phyloP scores from a whole-genome alignment of 2,797 vertebrate genomes.

The Podarcis lilfordi region DNA sequence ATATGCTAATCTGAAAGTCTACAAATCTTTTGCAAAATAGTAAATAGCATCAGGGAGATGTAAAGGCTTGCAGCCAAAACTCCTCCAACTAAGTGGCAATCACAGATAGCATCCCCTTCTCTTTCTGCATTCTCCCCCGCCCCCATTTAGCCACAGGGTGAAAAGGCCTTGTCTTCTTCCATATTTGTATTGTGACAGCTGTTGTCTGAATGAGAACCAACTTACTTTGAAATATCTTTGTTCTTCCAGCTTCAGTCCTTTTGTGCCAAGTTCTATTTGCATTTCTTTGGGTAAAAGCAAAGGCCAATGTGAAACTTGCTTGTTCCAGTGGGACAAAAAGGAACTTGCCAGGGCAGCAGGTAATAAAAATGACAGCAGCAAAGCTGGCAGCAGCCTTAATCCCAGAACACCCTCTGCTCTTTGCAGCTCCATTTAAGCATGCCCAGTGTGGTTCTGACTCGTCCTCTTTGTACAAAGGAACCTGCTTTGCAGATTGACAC shows the following conservation, averaged over 20 bases:
- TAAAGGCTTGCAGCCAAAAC: neutral
- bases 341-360: neutral
- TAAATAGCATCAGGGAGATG: neutral
- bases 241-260: accelerated
- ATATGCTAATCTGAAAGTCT: neutral
- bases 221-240: neutral
- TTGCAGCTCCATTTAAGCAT: neutral
- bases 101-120: neutral
- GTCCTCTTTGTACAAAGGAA: neutral
- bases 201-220: neutral
- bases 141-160: neutral
- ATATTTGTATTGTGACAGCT: neutral
- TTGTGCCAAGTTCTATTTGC: neutral
- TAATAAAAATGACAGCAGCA: too few species aligned
- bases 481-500: neutral
- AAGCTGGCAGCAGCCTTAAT: neutral
- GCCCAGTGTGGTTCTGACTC: neutral
- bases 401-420: neutral
- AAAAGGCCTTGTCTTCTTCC: neutral
- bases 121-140: neutral
- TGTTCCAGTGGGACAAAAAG: neutral
- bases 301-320: neutral
- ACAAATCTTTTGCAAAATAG: neutral
- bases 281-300: neutral
- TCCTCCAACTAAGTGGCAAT: neutral